Percentiles rank a stretch among this genome's conserved stretches.
phyloP scores from a whole-genome alignment of 2,113 vertebrate genomes.

The Elaphurus davidianus region DNA sequence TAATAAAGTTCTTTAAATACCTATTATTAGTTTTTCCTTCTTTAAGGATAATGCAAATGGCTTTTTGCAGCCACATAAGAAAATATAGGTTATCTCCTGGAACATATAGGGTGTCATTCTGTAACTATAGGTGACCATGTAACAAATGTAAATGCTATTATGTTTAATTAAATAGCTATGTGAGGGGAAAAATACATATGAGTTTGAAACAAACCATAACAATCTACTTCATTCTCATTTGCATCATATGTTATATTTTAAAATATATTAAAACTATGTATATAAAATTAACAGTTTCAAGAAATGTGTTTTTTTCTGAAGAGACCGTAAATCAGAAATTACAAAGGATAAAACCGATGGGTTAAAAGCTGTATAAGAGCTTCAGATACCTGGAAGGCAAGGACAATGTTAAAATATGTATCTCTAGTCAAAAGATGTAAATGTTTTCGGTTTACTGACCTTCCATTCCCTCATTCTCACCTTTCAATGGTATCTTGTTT shows the following conservation, averaged over 20 bases:
- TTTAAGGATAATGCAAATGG: not conserved
- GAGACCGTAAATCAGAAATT: not conserved
- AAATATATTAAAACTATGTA: not conserved
- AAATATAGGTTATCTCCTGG: not conserved
- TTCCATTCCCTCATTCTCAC: not conserved
- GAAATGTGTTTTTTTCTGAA: not conserved
- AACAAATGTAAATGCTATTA: not conserved
- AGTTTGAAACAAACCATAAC: not conserved
- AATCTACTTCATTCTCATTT: not conserved
- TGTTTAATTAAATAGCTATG: not conserved
- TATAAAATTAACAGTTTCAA: not conserved
- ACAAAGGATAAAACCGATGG: not conserved
- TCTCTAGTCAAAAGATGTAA: not conserved
- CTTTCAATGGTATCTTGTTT: not conserved
- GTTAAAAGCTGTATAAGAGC: not conserved
- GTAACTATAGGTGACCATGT: not conserved
- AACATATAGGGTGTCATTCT: not conserved
- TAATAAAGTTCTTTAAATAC: constrained; percentile 4
- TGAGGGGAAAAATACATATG: not conserved
- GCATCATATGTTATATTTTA: not conserved
- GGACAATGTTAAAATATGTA: not conserved
- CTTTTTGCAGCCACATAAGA: not conserved
- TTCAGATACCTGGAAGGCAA: not conserved
- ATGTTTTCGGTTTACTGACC: not conserved
- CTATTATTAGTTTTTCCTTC: not conserved